phyloP scores from a whole-genome alignment of 2,888 invertebrate genomes.

The Ischnus inquisitorius region DNA sequence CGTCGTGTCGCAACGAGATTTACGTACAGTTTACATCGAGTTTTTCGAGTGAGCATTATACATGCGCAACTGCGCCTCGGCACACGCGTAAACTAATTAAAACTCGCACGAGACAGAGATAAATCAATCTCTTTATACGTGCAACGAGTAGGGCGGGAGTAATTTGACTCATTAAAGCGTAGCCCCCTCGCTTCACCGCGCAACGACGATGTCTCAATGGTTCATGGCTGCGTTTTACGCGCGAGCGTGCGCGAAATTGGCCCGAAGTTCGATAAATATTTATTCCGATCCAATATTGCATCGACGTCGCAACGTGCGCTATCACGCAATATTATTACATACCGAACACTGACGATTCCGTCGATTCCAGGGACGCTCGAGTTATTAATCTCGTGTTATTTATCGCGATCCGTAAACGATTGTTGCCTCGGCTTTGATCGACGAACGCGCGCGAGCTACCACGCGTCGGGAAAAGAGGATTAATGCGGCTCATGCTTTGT shows the following conservation, averaged over 20 bases:
- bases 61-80: slow-evolving; percentile 9
- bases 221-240: slow-evolving; percentile 25
- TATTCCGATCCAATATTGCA: slow-evolving; percentile 21
- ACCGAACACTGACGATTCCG: too few species aligned
- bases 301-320: neutral
- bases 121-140: slow-evolving; percentile 34
- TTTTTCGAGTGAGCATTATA: slow-evolving; percentile 49
- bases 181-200: neutral
- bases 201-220: slow-evolving; percentile 20
- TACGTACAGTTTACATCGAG: slow-evolving; percentile 43
- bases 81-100: slow-evolving; percentile 43
- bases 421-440: too few species aligned
- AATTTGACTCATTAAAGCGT: slow-evolving; percentile 40
- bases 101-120: slow-evolving; percentile 23
- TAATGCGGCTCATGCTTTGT: too few species aligned
- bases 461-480: too few species aligned
- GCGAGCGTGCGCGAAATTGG: neutral
- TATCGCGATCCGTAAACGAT: too few species aligned
- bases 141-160: neutral
- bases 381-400: too few species aligned
- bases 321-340: slow-evolving; percentile 3
- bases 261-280: slow-evolving; percentile 11
- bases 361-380: too few species aligned
- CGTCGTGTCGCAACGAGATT: slow-evolving; percentile 29
- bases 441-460: too few species aligned